Conservation (phyloP, 30 jellyfish, hydroid and myxozoan species). For the Nemopilema nomurai region DNA sequence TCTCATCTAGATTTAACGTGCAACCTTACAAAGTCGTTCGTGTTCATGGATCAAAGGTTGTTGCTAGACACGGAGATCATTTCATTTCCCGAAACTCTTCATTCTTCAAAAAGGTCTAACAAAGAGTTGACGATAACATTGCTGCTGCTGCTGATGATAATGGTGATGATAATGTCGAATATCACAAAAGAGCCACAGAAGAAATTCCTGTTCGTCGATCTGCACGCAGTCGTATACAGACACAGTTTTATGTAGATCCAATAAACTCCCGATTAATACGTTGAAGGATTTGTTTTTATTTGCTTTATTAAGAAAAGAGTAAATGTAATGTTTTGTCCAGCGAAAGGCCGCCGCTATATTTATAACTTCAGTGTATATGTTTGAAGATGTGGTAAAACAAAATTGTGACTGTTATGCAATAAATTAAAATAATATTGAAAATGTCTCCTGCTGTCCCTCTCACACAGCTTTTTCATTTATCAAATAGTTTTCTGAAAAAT, state of each 20-base stretch:
- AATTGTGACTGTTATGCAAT: neutral
- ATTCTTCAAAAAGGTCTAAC: neutral
- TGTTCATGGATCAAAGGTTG: constrained; percentile 8
- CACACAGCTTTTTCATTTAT: neutral
- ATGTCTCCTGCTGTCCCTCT: neutral
- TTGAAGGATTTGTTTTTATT: neutral
- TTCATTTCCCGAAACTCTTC: neutral
- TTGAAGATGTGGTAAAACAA: neutral
- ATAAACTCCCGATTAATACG: neutral
- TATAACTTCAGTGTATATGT: neutral
- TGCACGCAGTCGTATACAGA: neutral
- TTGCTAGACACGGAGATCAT: constrained; percentile 17
- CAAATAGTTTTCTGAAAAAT: neutral
- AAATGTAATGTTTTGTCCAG: constrained; percentile 5
- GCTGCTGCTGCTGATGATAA: neutral
- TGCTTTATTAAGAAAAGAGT: neutral
- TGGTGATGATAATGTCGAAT: neutral
- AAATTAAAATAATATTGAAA: neutral
- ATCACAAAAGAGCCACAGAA: neutral
- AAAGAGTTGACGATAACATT: neutral
- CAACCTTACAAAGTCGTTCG: constrained; percentile 17
- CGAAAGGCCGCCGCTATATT: constrained; percentile 8
- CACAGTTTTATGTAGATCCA: neutral
- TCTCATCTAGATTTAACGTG: constrained; percentile 10
- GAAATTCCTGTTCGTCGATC: neutral